These are phyloP conservation scores for Cerastis leucographa DNA, from an alignment of 2,888 invertebrate genomes.

Conservation along the genomic window DNA sequence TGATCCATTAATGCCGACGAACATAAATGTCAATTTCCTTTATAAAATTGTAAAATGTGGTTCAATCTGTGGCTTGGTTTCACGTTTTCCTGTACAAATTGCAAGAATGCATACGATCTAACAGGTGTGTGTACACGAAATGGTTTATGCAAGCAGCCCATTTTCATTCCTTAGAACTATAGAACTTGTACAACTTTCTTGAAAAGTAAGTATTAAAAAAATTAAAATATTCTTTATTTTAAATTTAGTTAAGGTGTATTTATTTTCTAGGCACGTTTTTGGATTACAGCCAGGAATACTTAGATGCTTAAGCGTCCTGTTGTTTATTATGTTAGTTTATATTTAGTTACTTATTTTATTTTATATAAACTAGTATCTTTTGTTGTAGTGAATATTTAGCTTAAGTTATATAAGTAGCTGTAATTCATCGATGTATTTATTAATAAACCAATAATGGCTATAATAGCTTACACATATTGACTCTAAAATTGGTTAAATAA, in stretches of 20 bases:
- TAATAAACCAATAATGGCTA: no score
- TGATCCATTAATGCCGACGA: slow-evolving; percentile 12
- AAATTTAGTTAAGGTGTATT: neutral
- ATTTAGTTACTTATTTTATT: no score
- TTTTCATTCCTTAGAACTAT: neutral
- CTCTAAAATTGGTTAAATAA: neutral
- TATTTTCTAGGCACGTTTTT: no score
- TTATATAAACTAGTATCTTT: no score
- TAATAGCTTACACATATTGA: neutral
- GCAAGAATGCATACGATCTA: neutral
- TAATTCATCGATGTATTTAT: no score
- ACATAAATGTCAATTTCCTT: slow-evolving; percentile 32
- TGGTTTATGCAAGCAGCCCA: neutral
- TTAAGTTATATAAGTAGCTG: no score
- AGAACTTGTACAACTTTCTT: neutral
- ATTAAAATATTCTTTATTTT: neutral
- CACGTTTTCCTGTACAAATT: neutral
- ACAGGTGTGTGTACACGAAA: neutral
- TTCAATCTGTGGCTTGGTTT: neutral
- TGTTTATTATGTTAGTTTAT: no score
- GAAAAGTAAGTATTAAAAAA: no score
- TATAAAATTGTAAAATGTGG: slow-evolving; percentile 20
- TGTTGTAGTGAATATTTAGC: no score
- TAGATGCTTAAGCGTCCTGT: no score
- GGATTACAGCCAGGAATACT: no score